Evolutionary conservation across 2,797 vertebrate species (phyloP), one percentile per base, ranked within the genome.

Genomic region (Trachops cirrhosus): DNA sequence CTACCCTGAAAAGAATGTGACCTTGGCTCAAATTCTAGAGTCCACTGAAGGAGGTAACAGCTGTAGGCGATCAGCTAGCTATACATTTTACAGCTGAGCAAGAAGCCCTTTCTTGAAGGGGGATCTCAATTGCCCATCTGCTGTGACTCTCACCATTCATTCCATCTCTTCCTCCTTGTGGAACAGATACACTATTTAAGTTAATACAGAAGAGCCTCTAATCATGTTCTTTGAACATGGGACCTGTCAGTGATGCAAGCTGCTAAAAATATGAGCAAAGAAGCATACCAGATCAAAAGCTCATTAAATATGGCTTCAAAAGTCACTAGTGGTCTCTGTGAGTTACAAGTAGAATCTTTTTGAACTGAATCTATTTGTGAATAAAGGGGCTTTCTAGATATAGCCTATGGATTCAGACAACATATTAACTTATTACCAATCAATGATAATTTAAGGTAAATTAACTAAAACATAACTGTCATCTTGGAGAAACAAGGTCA

Each of bases 361-460:
- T 68, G 34, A 88, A 59, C n/a, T 77, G 71, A 77, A 68, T 37
- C 68, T 79, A 48, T 68, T 77, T 68, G 7, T 46, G 77, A 90
- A 37, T 70, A 70, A 32, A 70, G 6, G 32, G 29, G 9, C 57
- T 92, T 78, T 93, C 71, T 78, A 94, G 82, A 82, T 85, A 88
- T 3, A 92, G 90, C n/a, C 21, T 89, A 32, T 34, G 41, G 94
- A 67, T 59, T 83, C 68, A 78, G 93, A 92, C 29, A 94, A 79
- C 34, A 82, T 77, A 86, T 89, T 96, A 96, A 86, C 88, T 97
- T 57, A 94, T 89, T 79, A 87, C 12, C 19, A 92, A 88, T 94
- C 78, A 91, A 86, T 96, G 96, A 88, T 57, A 32, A 79, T 84
- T 93, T 77, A 93, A 37, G 32, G 62, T 82, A 86, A 95, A 86